Evolutionary conservation across 2,113 vertebrate species (phyloP).

Genomic region (Pica pica): DNA sequence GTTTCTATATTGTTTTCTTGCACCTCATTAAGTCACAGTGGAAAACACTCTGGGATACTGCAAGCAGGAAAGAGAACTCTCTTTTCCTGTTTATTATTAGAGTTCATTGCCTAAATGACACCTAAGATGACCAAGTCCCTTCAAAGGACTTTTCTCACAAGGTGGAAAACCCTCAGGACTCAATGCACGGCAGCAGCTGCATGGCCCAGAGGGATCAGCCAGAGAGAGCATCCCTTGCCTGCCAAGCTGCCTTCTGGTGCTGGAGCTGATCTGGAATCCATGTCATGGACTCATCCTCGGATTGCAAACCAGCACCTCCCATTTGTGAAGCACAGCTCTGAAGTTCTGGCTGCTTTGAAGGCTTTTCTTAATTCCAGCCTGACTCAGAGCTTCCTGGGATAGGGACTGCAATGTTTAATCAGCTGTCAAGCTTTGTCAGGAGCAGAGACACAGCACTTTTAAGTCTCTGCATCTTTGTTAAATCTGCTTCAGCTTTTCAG

Average conservation of each 20-base stretch:
- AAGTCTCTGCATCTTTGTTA: neutral
- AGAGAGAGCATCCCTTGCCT: neutral
- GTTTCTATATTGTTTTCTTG: neutral
- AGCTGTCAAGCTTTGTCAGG: neutral
- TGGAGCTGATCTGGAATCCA: neutral
- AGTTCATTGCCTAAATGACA: neutral
- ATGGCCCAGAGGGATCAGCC: neutral
- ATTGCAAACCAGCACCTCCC: neutral
- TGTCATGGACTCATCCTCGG: neutral
- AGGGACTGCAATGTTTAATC: neutral
- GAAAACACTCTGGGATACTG: neutral
- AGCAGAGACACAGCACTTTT: neutral
- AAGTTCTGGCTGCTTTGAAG: neutral
- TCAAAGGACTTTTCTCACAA: neutral
- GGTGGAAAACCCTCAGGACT: rapidly evolving
- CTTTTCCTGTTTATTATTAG: neutral
- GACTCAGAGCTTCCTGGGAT: neutral
- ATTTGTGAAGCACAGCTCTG: neutral
- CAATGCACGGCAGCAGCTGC: rapidly evolving
- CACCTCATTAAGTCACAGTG: neutral
- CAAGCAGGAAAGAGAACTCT: neutral
- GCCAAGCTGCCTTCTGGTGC: neutral
- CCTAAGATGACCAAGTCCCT: neutral
- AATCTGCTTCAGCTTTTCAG: neutral
- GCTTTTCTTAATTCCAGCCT: neutral